Evolutionary conservation across 2,113 vertebrate genomes (phyloP).

Genomic region (Poeciliopsis turrubarensis): DNA sequence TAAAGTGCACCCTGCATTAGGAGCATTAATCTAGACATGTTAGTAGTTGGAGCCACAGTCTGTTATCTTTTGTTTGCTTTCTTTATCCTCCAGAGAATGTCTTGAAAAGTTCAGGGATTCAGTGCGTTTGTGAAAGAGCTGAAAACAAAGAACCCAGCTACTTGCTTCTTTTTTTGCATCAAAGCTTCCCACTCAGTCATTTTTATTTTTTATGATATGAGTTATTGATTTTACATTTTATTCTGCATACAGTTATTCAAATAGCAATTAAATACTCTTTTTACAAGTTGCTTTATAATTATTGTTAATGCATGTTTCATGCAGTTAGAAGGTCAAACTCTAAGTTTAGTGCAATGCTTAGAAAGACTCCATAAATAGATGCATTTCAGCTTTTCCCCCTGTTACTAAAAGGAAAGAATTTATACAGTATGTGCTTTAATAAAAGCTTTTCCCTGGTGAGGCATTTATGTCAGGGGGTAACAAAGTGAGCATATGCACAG

Average conservation of each 20-base stretch:
- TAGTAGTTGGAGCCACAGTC: slow-evolving; percentile 59
- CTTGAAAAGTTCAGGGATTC: not conserved
- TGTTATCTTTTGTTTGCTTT: slow-evolving; percentile 73
- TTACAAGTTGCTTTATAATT: not conserved
- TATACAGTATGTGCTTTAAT: slow-evolving; percentile 59
- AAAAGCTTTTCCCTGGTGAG: slow-evolving; percentile 71
- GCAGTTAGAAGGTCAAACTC: slow-evolving; percentile 63
- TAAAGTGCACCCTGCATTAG: slow-evolving; percentile 63
- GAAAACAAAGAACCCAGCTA: slow-evolving; percentile 3
- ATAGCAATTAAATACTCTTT: not conserved
- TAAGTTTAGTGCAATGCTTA: slow-evolving; percentile 53
- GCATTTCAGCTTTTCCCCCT: slow-evolving; percentile 58
- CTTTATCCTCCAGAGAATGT: slow-evolving; percentile 64
- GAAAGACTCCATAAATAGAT: slow-evolving; percentile 59
- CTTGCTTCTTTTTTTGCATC: slow-evolving; percentile 21
- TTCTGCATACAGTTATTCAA: not conserved
- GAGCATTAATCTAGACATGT: slow-evolving; percentile 61
- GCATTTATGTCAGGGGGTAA: slow-evolving; percentile 70
- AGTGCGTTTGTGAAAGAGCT: not conserved
- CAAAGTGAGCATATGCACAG: slow-evolving; percentile 69
- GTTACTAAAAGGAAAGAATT: slow-evolving; percentile 68
- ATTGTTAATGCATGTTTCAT: not conserved
- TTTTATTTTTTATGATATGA: not conserved
- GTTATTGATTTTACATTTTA: not conserved
- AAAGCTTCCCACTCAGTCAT: not conserved